A percentile compares a stretch with the other conserved stretches of the same genome.
phyloP scores from a whole-genome alignment of 2,113 vertebrate species.

The Antennarius striatus region DNA sequence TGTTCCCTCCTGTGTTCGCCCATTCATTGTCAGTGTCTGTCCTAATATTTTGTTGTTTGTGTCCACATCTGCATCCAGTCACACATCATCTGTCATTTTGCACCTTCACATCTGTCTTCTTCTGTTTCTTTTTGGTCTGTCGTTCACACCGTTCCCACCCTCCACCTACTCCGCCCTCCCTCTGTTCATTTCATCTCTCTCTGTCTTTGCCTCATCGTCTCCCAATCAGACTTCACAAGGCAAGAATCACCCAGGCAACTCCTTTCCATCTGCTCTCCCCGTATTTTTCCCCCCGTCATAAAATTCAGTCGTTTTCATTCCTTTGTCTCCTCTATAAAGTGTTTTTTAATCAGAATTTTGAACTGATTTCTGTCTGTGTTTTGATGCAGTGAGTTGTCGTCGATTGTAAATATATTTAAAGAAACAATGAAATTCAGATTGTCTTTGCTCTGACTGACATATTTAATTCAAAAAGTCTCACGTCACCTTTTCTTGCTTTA shows the following conservation, averaged over 20 bases:
- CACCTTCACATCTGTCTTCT: slow-evolving; percentile 47
- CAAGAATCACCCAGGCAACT: slow-evolving; percentile 69
- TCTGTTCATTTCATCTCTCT: slow-evolving; percentile 22
- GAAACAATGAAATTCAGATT: no score
- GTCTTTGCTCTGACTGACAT: no score
- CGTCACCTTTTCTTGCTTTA: no score
- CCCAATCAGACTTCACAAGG: slow-evolving; percentile 62
- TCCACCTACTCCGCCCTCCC: background rate
- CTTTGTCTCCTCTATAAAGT: slow-evolving; percentile 5
- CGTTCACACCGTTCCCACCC: slow-evolving; percentile 32
- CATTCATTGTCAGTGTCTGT: background rate
- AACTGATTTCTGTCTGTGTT: background rate
- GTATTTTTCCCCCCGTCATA: background rate
- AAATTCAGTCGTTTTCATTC: background rate
- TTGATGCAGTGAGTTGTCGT: background rate
- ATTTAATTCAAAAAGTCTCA: no score
- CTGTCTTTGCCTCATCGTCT: slow-evolving; percentile 47
- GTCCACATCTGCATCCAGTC: slow-evolving; percentile 11
- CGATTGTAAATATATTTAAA: no score
- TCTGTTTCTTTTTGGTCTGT: slow-evolving; percentile 43
- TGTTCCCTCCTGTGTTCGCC: background rate
- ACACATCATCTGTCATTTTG: slow-evolving; percentile 30
- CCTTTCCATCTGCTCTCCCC: slow-evolving; percentile 62
- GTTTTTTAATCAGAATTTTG: slow-evolving; percentile 5
- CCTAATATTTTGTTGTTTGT: slow-evolving; percentile 4